Conservation (phyloP, 2,888 invertebrate genomes). For the Tillus elongatus region DNA sequence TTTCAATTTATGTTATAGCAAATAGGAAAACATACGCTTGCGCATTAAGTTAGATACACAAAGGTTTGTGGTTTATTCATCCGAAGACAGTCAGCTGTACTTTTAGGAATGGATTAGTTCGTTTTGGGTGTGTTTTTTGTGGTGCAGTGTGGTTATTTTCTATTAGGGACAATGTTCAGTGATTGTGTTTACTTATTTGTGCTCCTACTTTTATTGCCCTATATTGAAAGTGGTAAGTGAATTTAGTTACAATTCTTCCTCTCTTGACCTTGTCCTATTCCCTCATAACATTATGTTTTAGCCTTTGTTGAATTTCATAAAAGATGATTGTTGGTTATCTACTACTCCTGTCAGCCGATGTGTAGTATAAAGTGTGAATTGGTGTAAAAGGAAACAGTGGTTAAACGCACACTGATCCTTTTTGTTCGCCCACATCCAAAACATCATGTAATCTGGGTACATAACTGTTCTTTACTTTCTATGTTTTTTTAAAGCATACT, state of each 20-base stretch:
- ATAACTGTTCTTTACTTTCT: no score
- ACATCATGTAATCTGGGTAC: no score
- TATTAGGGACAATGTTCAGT: conserved; percentile 29
- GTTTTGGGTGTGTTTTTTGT: conserved; percentile 19
- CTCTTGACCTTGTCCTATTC: no score
- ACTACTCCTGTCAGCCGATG: no score
- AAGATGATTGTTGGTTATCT: no score
- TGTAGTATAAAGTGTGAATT: no score
- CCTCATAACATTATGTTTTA: background rate
- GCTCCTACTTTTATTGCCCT: conserved; percentile 58
- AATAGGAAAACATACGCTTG: conserved; percentile 2
- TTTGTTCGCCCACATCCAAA: no score
- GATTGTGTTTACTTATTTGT: conserved; percentile 49
- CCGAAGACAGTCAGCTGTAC: conserved; percentile 4
- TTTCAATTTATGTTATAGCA: conserved; percentile 1
- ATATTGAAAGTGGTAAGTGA: conserved; percentile 63
- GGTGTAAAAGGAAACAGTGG: no score
- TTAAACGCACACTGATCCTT: no score
- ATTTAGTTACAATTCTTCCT: background rate
- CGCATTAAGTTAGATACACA: background rate
- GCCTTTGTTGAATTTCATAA: no score
- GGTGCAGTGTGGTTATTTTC: conserved; percentile 20
- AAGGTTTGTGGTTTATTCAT: conserved; percentile 3
- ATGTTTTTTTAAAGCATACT: no score
- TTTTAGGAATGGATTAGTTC: conserved; percentile 1